A percentile compares a stretch with the other conserved stretches of the same genome.
Conservation (phyloP, 2,888 invertebrate species). For the Eupithecia pulchellata region DNA sequence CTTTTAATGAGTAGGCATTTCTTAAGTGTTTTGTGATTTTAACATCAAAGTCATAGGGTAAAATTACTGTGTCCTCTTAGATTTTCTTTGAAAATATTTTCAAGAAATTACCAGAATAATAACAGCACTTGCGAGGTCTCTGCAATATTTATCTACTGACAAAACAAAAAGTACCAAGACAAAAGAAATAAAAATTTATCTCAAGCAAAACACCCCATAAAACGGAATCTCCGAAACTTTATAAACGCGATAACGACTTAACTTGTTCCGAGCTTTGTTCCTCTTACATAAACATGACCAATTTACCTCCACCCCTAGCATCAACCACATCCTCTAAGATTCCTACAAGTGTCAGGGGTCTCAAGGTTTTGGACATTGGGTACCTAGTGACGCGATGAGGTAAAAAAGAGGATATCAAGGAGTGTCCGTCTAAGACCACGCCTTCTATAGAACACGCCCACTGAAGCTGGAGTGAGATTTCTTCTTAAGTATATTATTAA, state of each 20-base stretch:
- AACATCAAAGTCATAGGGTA: not conserved
- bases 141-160: constrained; percentile 52
- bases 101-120: constrained; percentile 11
- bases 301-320: constrained; percentile 42
- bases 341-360: constrained; percentile 61
- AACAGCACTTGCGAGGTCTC: constrained; percentile 22
- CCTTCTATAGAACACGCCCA: constrained; percentile 77
- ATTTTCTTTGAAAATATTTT: too few relatives aligned
- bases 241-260: constrained; percentile 84
- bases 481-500: constrained; percentile 66
- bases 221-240: constrained; percentile 83
- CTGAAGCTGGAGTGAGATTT: constrained; percentile 71
- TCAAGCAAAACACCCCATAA: constrained; percentile 84
- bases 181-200: constrained; percentile 82
- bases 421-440: constrained; percentile 79
- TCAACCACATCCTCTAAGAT: constrained; percentile 36
- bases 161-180: constrained; percentile 70
- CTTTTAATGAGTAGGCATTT: not conserved
- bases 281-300: constrained; percentile 78
- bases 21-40: not conserved
- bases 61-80: too few relatives aligned
- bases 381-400: constrained; percentile 78
- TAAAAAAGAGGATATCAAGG: constrained; percentile 83
- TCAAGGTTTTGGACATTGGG: constrained; percentile 63
- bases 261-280: constrained; percentile 82